Conservation (phyloP, 2,888 invertebrate species). For the Drosophila acutilabella region DNA sequence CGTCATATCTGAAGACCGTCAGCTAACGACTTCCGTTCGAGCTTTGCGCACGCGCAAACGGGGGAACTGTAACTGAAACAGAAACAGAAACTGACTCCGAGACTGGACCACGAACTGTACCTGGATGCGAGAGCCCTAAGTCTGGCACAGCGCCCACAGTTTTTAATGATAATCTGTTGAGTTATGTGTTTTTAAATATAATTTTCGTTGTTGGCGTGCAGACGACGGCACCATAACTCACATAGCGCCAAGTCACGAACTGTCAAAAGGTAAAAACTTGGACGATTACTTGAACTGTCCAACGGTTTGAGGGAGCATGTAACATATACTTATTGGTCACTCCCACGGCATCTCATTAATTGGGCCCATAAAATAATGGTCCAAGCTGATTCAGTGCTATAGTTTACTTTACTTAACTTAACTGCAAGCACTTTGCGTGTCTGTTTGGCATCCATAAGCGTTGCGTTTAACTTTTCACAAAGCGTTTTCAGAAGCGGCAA, state of each 20-base stretch:
- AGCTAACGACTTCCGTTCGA: conserved; percentile 78
- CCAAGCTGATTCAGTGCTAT: conserved; percentile 3
- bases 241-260: conserved; percentile 80
- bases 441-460: conserved; percentile 66
- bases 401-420: neutral
- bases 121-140: conserved; percentile 11
- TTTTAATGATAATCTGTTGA: conserved; percentile 85
- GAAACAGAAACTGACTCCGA: neutral
- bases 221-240: conserved; percentile 76
- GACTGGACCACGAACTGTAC: conserved; percentile 3
- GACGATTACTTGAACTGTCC: conserved; percentile 35
- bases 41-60: conserved; percentile 76
- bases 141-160: conserved; percentile 76
- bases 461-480: conserved; percentile 79
- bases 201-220: conserved; percentile 82
- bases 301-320: conserved; percentile 33
- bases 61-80: neutral
- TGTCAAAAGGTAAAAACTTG: conserved; percentile 49
- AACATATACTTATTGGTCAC: conserved; percentile 51
- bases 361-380: conserved; percentile 74
- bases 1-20: conserved; percentile 47
- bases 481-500: conserved; percentile 63
- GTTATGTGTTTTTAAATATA: conserved; percentile 85
- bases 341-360: conserved; percentile 80
- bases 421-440: conserved; percentile 66